Percentiles rank a stretch among this genome's conserved stretches.
These are phyloP conservation scores for Cyclina sinensis DNA, from an alignment of 1,140 invertebrate genomes.

Conservation along the genomic window DNA sequence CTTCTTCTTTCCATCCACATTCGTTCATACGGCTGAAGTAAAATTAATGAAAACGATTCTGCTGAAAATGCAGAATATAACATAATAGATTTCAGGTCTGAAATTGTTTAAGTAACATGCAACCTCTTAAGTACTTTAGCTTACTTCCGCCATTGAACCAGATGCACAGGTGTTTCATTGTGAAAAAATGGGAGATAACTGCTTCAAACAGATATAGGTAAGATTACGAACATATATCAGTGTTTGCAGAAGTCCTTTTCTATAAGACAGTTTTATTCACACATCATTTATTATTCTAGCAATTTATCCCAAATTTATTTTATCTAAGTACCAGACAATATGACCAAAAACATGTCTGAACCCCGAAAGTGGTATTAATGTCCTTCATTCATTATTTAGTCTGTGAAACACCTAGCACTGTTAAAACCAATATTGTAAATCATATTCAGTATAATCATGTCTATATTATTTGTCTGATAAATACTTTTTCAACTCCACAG, in stretches of 20 bases:
- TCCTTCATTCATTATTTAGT: constrained; percentile 49
- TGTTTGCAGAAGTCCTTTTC: neutral
- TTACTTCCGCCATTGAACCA: too few species aligned
- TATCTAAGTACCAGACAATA: neutral
- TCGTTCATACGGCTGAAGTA: too few species aligned
- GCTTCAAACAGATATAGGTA: neutral
- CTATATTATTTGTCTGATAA: constrained; percentile 54
- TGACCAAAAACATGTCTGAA: neutral
- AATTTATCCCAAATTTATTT: constrained; percentile 30
- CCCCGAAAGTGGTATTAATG: constrained; percentile 34
- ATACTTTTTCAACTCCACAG: constrained; percentile 51
- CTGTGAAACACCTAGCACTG: neutral
- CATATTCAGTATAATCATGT: constrained; percentile 28
- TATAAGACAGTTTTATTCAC: neutral
- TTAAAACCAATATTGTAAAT: constrained; percentile 57
- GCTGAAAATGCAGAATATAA: too few species aligned
- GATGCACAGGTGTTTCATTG: too few species aligned
- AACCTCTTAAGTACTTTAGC: too few species aligned
- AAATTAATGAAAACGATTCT: too few species aligned
- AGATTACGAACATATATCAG: neutral
- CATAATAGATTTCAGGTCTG: too few species aligned
- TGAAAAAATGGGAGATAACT: too few species aligned
- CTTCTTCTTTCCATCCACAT: too few species aligned
- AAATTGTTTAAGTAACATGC: too few species aligned
- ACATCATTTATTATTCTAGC: constrained; percentile 14